A percentile compares a stretch with the other conserved stretches of the same genome.
Evolutionary conservation across 2,113 vertebrate species (phyloP).

Genomic region (Pomatostomus ruficeps): DNA sequence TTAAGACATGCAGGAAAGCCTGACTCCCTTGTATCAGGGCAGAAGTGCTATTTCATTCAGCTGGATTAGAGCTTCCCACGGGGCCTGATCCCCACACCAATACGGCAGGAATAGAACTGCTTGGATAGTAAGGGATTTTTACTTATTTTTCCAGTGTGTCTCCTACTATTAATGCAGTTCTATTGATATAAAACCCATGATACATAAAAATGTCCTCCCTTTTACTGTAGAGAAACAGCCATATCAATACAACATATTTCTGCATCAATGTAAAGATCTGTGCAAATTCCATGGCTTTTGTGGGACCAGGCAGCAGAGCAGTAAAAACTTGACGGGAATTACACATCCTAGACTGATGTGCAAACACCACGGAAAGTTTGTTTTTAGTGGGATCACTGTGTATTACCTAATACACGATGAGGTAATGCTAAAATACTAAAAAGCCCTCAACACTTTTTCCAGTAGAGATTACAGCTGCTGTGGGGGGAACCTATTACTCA

Average conservation of each 20-base stretch:
- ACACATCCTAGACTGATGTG: background rate
- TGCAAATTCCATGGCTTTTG: background rate
- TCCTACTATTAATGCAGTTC: background rate
- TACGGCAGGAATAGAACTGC: background rate
- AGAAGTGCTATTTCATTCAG: background rate
- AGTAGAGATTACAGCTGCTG: background rate
- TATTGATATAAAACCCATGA: background rate
- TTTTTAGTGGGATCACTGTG: background rate
- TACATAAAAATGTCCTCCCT: background rate
- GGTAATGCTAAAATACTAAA: constrained; percentile 14
- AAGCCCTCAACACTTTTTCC: background rate
- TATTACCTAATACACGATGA: constrained; percentile 24
- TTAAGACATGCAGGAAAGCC: background rate
- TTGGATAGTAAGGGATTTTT: background rate
- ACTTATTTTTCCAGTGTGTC: background rate
- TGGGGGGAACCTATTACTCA: background rate
- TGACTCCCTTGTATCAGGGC: accelerated
- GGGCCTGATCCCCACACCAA: background rate
- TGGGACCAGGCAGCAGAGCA: background rate
- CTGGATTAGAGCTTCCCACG: background rate
- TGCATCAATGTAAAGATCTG: background rate
- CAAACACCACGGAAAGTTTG: background rate
- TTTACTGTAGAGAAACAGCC: background rate
- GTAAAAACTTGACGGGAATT: background rate
- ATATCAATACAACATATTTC: accelerated